Conservation (phyloP, 2,113 vertebrate species). For the Nestor notabilis region DNA sequence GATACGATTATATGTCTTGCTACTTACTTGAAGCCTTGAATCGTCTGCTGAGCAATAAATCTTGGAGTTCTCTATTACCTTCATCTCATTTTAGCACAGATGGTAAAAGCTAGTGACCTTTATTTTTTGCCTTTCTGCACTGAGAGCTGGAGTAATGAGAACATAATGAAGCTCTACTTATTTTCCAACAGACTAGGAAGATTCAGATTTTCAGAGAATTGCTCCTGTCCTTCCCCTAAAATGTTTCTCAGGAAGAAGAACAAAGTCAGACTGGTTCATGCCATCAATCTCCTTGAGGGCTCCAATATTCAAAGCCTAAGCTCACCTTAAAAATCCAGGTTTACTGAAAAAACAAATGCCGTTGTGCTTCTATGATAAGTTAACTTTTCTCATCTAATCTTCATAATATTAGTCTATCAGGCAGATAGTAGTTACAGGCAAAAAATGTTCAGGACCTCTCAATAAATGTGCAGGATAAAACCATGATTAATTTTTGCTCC, state of each 20-base stretch:
- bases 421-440: background rate
- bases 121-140: conserved; percentile 35
- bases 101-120: conserved; percentile 45
- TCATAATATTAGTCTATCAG: background rate
- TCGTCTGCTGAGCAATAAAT: conserved; percentile 57
- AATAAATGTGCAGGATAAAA: conserved; percentile 20
- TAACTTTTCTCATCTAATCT: conserved; percentile 2
- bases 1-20: background rate
- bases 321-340: conserved; percentile 51
- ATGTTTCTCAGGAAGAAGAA: conserved; percentile 68
- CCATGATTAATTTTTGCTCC: background rate
- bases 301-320: conserved; percentile 62
- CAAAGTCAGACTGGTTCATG: conserved; percentile 62
- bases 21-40: conserved; percentile 20
- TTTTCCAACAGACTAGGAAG: conserved; percentile 65
- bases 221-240: conserved; percentile 49
- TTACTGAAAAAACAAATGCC: background rate
- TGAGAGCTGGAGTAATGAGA: conserved; percentile 43
- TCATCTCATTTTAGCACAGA: conserved; percentile 47
- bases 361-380: background rate
- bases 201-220: conserved; percentile 12
- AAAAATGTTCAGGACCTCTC: background rate
- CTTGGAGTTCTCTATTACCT: conserved; percentile 36
- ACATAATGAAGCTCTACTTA: conserved; percentile 62
- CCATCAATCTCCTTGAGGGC: conserved; percentile 55